phyloP scores from a whole-genome alignment of 2,888 invertebrate species.

The Stenodema calcarata region DNA sequence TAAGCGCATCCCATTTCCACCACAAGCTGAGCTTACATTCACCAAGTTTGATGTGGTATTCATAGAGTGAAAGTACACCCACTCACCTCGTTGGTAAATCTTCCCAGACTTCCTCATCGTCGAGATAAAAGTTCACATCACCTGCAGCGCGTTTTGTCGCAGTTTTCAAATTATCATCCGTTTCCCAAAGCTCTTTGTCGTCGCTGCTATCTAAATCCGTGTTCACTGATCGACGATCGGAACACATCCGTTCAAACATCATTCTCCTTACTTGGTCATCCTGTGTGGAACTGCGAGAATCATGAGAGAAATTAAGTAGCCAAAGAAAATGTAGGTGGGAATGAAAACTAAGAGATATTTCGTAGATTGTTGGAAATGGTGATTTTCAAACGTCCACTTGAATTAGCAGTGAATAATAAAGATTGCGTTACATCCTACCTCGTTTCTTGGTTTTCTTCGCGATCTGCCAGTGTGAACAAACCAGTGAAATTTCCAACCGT shows the following conservation, averaged over 20 bases:
- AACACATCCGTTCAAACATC: conserved; percentile 36
- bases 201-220: background rate
- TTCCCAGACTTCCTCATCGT: conserved; percentile 43
- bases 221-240: background rate
- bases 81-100: background rate
- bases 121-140: conserved; percentile 3
- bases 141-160: background rate
- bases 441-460: background rate
- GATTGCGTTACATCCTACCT: background rate
- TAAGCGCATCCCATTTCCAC: no score
- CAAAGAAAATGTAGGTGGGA: no score
- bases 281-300: background rate
- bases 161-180: background rate
- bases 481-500: conserved; percentile 15
- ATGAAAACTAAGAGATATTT: no score
- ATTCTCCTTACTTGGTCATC: conserved; percentile 8
- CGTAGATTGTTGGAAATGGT: background rate
- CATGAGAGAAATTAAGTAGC: background rate
- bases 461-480: background rate
- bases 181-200: conserved; percentile 1
- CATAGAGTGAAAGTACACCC: no score
- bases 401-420: no score
- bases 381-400: no score
- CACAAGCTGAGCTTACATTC: no score
- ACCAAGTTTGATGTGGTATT: no score